Conservation (phyloP, 2,888 invertebrate genomes). For the Nezara viridula region DNA sequence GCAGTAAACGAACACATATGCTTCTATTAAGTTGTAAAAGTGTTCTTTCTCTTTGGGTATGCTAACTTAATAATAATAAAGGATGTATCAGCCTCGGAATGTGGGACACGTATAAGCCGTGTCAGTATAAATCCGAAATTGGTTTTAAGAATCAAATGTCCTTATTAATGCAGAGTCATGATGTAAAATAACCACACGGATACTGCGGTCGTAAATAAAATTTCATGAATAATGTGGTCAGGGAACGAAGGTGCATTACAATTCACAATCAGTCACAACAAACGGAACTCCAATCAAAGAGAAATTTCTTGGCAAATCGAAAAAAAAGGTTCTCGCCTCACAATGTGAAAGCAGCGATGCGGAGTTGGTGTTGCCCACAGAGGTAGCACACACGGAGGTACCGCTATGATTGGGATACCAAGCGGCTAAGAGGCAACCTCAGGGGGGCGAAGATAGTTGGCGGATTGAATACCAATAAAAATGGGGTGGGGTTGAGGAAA, state of each 20-base stretch:
- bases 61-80: too few relatives aligned
- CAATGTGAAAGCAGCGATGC: constrained; percentile 8
- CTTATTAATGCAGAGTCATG: neutral
- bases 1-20: too few relatives aligned
- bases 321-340: neutral
- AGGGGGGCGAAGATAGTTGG: neutral
- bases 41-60: too few relatives aligned
- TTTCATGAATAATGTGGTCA: too few relatives aligned
- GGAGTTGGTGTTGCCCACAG: neutral
- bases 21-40: too few relatives aligned
- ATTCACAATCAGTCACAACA: neutral
- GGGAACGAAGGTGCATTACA: neutral
- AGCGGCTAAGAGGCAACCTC: neutral
- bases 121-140: too few relatives aligned
- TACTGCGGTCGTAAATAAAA: neutral
- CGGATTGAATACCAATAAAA: neutral
- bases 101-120: too few relatives aligned
- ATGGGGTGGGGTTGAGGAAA: neutral
- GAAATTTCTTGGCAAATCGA: neutral
- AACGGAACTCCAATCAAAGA: neutral
- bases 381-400: neutral
- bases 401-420: neutral
- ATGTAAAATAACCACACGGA: neutral
- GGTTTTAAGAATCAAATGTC: neutral
- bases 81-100: too few relatives aligned